Conservation (phyloP, 2,113 vertebrate genomes). For the Anolis carolinensis region DNA sequence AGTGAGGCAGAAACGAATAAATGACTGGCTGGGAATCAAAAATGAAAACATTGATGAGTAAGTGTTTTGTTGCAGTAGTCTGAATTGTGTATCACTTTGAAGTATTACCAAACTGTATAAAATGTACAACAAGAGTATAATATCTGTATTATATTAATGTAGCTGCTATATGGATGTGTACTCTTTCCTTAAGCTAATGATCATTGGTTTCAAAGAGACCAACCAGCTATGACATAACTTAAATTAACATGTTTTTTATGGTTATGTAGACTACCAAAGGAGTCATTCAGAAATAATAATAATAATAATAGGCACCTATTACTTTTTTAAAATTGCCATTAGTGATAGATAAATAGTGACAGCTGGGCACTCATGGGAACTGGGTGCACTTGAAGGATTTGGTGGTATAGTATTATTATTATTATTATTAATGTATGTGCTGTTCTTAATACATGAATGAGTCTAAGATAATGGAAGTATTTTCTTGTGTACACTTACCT, state of each 20-base stretch:
- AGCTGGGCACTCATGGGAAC: background rate
- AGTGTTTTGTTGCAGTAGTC: slow-evolving; percentile 62
- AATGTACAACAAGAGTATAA: background rate
- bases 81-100: background rate
- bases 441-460: no score
- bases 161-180: background rate
- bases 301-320: background rate
- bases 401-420: background rate
- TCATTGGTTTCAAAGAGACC: background rate
- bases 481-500: background rate
- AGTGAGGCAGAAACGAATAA: slow-evolving; percentile 91
- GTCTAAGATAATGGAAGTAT: background rate
- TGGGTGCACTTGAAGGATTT: background rate
- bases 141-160: background rate
- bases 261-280: no score
- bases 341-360: background rate
- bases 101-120: background rate
- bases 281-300: background rate
- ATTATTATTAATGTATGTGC: no score
- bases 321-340: background rate
- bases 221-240: no score
- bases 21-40: slow-evolving; percentile 93
- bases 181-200: background rate
- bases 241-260: no score
- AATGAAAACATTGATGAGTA: slow-evolving; percentile 91